Evolutionary conservation across 2,888 invertebrate species (phyloP), one percentile per base, ranked within the genome.

Genomic region (Petrolisthes cinctipes): DNA sequence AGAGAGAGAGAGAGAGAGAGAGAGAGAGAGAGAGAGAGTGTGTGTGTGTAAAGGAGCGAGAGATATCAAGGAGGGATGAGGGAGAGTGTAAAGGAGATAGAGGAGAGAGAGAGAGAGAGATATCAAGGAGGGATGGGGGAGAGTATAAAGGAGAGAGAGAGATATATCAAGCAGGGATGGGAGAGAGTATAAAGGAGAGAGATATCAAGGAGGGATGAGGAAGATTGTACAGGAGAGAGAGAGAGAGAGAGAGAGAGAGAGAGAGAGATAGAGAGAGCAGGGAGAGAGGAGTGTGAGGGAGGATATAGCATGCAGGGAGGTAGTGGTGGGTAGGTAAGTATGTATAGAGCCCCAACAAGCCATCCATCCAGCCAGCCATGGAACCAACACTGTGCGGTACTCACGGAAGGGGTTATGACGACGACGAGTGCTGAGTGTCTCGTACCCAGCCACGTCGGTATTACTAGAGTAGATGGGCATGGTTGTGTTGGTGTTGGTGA

Each of bases 401-500:
- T 88, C 56, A 88, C 88, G 81, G 85, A 88, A 88, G 56, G 76
- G 88, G 75, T 88, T 88, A 82, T 88, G 88, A 7, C 82, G 37
- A 54, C 82, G 75, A 56, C 88, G 88, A 7, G 88, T 76, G 79
- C 85, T 88, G 82, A 88, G 88, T 75, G 88, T 88, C 78, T 88
- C 88, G 20, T 88, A 88, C 88, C 88, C 88, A n/a, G 88, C 68
- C 84, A 85, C 84, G 61, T 85, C 88, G 17, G 88, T 88, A 78
- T 79, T 87, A 81, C 81, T 81, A 1, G 88, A 88, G 78, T 88
- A 88, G 78, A 88, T 88, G 88, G 88, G 88, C 88, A 88, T 88
- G 37, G 80, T 87, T 23, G 54, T 20, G 9, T 20, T 54, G 17
- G 17, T 23, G 4, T n/a, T 51, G n/a, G 9, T 56, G 66, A 3